A percentile compares a stretch with the other conserved stretches of the same genome.
Conservation (phyloP, 2,888 invertebrate genomes). For the Leptopilina drosophilae region DNA sequence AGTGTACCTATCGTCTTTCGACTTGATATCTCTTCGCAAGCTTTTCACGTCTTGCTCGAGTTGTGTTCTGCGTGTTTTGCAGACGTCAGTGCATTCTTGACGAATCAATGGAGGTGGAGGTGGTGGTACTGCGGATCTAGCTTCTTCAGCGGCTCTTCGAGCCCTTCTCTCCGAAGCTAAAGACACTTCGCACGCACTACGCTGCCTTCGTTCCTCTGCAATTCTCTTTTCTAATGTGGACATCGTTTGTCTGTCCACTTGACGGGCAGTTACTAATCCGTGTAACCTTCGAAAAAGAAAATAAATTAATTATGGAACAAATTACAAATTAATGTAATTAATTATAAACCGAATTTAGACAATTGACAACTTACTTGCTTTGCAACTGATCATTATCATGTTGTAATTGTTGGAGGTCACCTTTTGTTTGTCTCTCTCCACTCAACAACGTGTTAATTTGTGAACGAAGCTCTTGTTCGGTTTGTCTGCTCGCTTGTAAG, state of each 20-base stretch:
- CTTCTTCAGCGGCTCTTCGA: slow-evolving; percentile 81
- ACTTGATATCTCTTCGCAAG: slow-evolving; percentile 82
- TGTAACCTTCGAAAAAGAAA: slow-evolving; percentile 80
- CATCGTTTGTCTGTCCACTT: slow-evolving; percentile 88
- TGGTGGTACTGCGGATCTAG: slow-evolving; percentile 71
- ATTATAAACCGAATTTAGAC: too few relatives aligned
- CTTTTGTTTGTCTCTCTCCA: slow-evolving; percentile 83
- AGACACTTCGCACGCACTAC: slow-evolving; percentile 86
- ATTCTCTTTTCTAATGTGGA: slow-evolving; percentile 88
- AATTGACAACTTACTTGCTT: slow-evolving; percentile 81
- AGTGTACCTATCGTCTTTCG: slow-evolving; percentile 82
- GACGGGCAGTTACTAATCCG: slow-evolving; percentile 84
- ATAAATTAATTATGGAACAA: neutral
- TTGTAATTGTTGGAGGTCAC: slow-evolving; percentile 88
- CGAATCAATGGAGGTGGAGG: slow-evolving; percentile 74
- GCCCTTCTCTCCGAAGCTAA: slow-evolving; percentile 86
- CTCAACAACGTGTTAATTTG: slow-evolving; percentile 83
- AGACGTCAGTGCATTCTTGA: slow-evolving; percentile 83
- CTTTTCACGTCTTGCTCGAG: slow-evolving; percentile 84
- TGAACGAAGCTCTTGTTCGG: slow-evolving; percentile 85
- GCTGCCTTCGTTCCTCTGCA: slow-evolving; percentile 89
- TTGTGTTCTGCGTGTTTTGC: slow-evolving; percentile 83
- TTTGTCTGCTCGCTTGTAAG: slow-evolving; percentile 84
- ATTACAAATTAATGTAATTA: too few relatives aligned
- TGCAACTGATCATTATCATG: slow-evolving; percentile 93